Base-by-base conservation (phyloP, 2,888 invertebrate species). In the Thelaira solivaga region DNA sequence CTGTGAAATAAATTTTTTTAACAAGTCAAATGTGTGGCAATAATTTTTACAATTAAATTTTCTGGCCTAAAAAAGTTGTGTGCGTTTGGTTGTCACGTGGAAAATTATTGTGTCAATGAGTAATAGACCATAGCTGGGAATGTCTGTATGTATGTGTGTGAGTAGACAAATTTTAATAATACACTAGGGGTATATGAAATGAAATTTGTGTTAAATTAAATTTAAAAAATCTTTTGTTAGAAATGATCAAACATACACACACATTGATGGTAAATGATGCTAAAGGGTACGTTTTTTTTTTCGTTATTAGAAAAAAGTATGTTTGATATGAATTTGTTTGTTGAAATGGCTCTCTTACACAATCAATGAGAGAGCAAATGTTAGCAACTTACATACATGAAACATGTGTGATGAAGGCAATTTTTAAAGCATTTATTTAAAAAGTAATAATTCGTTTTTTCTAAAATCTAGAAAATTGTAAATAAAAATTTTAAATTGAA, bases 151-250 rank as follows among this genome's bases (percentile, higher is more conserved):
- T 26, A 22, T 61, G 3, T 59, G 18, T 47, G 8, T n/a, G n/a
- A n/a, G n/a, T n/a, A n/a, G n/a, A n/a, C n/a, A n/a, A n/a, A n/a
- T n/a, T n/a, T n/a, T n/a, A n/a, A n/a, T n/a, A n/a, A n/a, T n/a
- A n/a, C 1, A 1, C 6, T 6, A 10, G 36, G 36, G 22, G 36
- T 43, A 24, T 29, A 26, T 75, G 36, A 13, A 18, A 62, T 41
- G 36, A 39, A 41, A 20, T 55, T 31, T 43, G 11, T 31, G 49
- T 59, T 29, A 16, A 22, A 45, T n/a, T n/a, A 34, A 24, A 45
- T 6, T n/a, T 5, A 31, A 53, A 8, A 55, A 8, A 39, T 76
- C 47, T 77, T 67, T 41, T 29, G 43, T 71, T 71, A 45, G 55
- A 45, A 39, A 36, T 65, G 49, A 51, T 4, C 34, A 51, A 18